Conservation (phyloP, 2,888 invertebrate species). For the Eucera pruinosa region DNA sequence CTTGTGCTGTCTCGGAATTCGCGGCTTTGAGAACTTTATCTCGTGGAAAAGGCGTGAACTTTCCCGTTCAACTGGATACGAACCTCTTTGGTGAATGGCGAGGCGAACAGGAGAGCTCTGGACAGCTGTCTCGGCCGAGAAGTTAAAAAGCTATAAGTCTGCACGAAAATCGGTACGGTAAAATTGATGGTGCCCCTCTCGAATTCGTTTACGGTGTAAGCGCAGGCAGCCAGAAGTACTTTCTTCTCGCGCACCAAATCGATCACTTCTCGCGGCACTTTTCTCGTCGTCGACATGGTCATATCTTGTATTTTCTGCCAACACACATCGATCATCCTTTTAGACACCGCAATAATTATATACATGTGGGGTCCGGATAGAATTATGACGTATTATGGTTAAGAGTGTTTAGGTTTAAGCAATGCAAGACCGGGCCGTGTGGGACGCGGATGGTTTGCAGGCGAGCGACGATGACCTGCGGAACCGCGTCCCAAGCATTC, state of each 20-base stretch:
- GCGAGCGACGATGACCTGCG: too few relatives aligned
- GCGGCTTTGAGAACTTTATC: too few relatives aligned
- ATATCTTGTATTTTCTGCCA: constrained; percentile 33
- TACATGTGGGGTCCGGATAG: too few relatives aligned
- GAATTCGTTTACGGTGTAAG: constrained; percentile 86
- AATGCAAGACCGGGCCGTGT: too few relatives aligned
- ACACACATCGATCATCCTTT: background rate
- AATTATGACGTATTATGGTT: too few relatives aligned
- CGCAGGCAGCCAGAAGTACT: constrained; percentile 87
- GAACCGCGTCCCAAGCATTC: too few relatives aligned
- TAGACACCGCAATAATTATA: too few relatives aligned
- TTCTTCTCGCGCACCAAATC: constrained; percentile 85
- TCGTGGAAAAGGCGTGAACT: too few relatives aligned
- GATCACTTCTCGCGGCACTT: constrained; percentile 83
- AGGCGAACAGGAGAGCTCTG: constrained; percentile 92
- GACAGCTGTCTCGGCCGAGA: constrained; percentile 92
- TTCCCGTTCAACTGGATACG: too few relatives aligned
- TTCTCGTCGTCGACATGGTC: constrained; percentile 75
- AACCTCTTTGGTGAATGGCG: constrained; percentile 89
- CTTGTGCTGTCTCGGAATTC: too few relatives aligned
- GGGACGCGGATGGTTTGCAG: too few relatives aligned
- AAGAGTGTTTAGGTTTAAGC: too few relatives aligned
- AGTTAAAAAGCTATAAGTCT: constrained; percentile 92
- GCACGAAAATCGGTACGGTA: constrained; percentile 91
- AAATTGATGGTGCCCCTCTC: constrained; percentile 88